phyloP scores from a whole-genome alignment of 2,113 vertebrate species.

The Dipodomys ordii region DNA sequence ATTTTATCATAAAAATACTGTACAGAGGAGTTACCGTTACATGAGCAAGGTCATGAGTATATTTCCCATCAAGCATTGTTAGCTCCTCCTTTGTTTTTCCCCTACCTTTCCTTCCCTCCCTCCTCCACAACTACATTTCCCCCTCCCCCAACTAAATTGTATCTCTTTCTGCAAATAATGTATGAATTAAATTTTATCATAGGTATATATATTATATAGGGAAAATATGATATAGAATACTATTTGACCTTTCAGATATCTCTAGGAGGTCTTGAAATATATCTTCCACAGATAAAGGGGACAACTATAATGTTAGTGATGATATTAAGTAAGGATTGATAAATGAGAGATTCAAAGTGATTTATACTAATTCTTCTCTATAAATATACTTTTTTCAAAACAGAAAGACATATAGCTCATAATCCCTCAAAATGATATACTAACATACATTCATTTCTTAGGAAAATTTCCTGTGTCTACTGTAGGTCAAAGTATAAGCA shows the following conservation, averaged over 20 bases:
- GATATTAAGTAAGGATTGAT: slow-evolving; percentile 1
- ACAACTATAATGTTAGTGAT: neutral
- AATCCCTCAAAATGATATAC: neutral
- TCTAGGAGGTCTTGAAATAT: neutral
- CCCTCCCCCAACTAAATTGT: no score
- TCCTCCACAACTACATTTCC: no score
- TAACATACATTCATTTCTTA: neutral
- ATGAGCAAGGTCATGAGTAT: no score
- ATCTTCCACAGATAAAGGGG: neutral
- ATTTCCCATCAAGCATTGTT: no score
- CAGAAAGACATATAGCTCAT: neutral
- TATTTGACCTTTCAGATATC: neutral
- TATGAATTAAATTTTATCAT: neutral
- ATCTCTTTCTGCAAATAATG: neutral
- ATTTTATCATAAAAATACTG: no score
- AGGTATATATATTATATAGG: neutral
- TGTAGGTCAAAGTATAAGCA: neutral
- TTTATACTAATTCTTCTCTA: neutral
- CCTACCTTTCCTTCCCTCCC: no score
- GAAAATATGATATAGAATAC: neutral
- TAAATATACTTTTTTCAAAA: slow-evolving; percentile 36
- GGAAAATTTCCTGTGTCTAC: neutral
- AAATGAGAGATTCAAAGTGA: slow-evolving; percentile 38
- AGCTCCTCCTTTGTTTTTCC: no score
- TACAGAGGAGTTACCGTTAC: no score